Percentiles rank a stretch among this genome's conserved stretches.
These are phyloP conservation scores for Caranx melampygus DNA, from an alignment of 2,113 vertebrate species.

Conservation along the genomic window DNA sequence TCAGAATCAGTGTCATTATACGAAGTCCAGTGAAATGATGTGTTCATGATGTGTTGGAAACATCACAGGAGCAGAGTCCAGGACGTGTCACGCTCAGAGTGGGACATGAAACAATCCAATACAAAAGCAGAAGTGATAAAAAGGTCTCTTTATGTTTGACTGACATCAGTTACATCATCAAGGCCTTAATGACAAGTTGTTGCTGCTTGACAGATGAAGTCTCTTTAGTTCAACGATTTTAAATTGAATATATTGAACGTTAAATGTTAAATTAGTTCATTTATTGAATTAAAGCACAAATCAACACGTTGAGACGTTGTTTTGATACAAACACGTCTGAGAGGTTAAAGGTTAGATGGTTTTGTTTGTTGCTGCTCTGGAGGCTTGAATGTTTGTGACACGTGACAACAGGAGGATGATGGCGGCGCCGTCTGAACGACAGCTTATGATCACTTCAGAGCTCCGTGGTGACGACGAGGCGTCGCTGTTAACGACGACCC, in stretches of 20 bases:
- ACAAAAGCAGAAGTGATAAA: too few relatives aligned
- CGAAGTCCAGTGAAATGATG: too few relatives aligned
- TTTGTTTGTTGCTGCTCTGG: not conserved
- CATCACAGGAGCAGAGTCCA: too few relatives aligned
- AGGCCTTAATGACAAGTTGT: not conserved
- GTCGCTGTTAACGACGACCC: not conserved
- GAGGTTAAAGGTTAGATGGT: not conserved
- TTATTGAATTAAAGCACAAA: too few relatives aligned
- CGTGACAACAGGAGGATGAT: not conserved
- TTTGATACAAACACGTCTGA: not conserved
- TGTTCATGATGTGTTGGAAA: too few relatives aligned
- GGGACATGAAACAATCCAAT: too few relatives aligned
- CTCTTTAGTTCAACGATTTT: not conserved
- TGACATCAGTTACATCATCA: not conserved
- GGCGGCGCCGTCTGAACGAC: not conserved
- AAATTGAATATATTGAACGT: not conserved
- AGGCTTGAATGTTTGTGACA: not conserved
- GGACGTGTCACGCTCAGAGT: too few relatives aligned
- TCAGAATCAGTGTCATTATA: not conserved
- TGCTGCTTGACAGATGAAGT: not conserved
- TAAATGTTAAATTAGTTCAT: not conserved
- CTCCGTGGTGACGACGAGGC: not conserved
- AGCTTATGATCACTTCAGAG: conserved; percentile 11
- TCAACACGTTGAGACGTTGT: too few relatives aligned
- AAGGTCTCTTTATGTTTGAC: too few relatives aligned